Base-by-base conservation (phyloP, 1,140 invertebrate species). In the Drosophila paulistorum region DNA sequence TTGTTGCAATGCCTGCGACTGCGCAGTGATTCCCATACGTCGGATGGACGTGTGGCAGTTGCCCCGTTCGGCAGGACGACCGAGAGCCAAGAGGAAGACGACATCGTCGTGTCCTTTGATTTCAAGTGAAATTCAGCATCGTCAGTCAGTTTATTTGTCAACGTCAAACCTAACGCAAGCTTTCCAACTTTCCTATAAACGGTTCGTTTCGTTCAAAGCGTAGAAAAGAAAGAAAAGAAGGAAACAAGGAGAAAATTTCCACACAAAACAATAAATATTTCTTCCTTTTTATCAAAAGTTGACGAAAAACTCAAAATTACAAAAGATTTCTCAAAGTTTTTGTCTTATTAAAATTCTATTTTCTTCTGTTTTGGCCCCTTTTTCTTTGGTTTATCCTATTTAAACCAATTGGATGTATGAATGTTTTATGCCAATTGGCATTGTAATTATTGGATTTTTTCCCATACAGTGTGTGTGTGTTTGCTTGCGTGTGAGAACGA, bases 361-460 rank as follows among this genome's bases (percentile, higher is more conserved):
- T 10, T 14, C 45, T 3, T 48, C 6, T 1, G 17, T 17, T 30
- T 11, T 3, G 3, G 20, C 33, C 33, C 35, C 17, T 63, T 39
- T n/a, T 54, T 71, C 20, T 10, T 51, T 39, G 55, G 48, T 59
- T 59, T 0, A 23, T 48, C 17, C 6, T 48, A 20, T 26, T 20
- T 35, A 61, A 33, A 33, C 7, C 58, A 68, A 62, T 23, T 39
- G 45, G 42, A 57, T 23, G 60, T 39, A 51, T 26, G 35, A 37
- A 60, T 33, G 30, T 58, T 59, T 37, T 3, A 37, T 59, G 57
- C 57, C 57, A 75, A 71, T 75, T 76, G 73, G 76, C 76, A 71
- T 76, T 79, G 68, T 76, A 76, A 75, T 79, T 79, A 79, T 79
- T 79, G 76, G 65, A 79, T 79, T 79, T 79, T 78, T 57, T 33